A percentile compares a stretch with the other conserved stretches of the same genome.
These are phyloP conservation scores for Drosophila gaucha DNA, from an alignment of 2,888 invertebrate species.

Conservation along the genomic window DNA sequence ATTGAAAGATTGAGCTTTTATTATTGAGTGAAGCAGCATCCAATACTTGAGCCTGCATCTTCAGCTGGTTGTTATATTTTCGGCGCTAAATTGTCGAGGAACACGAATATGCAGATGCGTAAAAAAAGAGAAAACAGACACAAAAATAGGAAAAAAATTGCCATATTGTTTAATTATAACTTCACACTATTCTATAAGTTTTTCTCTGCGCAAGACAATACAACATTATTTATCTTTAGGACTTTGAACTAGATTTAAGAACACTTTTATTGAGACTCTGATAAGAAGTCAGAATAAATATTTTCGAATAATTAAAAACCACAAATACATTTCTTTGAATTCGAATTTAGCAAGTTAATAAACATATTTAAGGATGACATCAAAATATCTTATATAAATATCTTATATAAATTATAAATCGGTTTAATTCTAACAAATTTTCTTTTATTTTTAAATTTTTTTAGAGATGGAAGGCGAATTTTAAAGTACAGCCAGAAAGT, in stretches of 20 bases:
- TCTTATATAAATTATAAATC: too few relatives aligned
- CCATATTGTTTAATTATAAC: slow-evolving; percentile 71
- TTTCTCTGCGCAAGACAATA: slow-evolving; percentile 43
- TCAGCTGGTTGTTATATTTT: slow-evolving; percentile 44
- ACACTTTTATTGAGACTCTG: slow-evolving; percentile 54
- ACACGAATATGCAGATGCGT: slow-evolving; percentile 13
- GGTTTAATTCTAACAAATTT: too few relatives aligned
- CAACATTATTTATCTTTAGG: slow-evolving; percentile 55
- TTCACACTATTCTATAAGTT: slow-evolving; percentile 46
- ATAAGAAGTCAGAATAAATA: slow-evolving; percentile 72
- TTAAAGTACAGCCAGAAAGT: slow-evolving; percentile 27
- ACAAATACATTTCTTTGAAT: not conserved
- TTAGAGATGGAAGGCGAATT: slow-evolving; percentile 1
- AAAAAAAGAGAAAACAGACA: slow-evolving; percentile 10
- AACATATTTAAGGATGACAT: not conserved
- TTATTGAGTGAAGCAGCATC: slow-evolving; percentile 25
- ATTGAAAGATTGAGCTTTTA: slow-evolving; percentile 55
- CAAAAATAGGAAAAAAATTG: slow-evolving; percentile 46
- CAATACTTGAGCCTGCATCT: slow-evolving; percentile 27
- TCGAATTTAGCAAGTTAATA: not conserved
- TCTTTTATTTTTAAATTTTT: too few relatives aligned
- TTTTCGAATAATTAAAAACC: slow-evolving; percentile 45
- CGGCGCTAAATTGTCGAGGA: slow-evolving; percentile 47
- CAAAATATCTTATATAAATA: too few relatives aligned
- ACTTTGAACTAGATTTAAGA: slow-evolving; percentile 58